Evolutionary conservation across 2,888 invertebrate species (phyloP), one percentile per base, ranked within the genome.

Genomic region (Phragmatobia fuliginosa): DNA sequence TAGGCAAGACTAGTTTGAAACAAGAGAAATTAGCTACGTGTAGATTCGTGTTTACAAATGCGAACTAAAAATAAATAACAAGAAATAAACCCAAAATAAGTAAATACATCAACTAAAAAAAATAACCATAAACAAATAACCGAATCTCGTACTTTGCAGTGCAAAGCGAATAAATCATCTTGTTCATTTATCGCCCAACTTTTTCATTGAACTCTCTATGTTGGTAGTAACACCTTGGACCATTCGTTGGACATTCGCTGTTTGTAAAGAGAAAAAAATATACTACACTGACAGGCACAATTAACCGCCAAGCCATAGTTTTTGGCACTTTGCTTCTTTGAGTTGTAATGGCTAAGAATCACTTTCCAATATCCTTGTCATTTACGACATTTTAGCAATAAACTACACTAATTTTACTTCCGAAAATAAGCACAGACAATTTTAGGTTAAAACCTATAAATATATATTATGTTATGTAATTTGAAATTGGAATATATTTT

Each of bases 171-270:
- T 68, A 60, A 59, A 63, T 28, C 45, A 63, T 72, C 75, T 70
- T 74, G 70, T 61, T 58, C 71, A 75, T 71, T 77, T 79, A 66
- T 90, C 80, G 71, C 78, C 82, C 66, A 92, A 81, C 80, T 83
- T 88, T 88, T 85, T 88, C 83, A 93, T 84, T 33, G 90, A 86
- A 33, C 59, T 63, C 63, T 90, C 88, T 72, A 93, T 89, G 85
- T 89, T 92, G 80, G 70, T 77, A 81, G 83, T 89, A 41, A 88
- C 90, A 63, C 79, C 85, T 80, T 89, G 86, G 83, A 91, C 91
- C 87, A 92, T 84, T 75, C 86, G 84, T 66, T 83, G 86, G 68
- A 91, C 77, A 80, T 86, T 88, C 68, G 70, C 83, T 78, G 75
- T 67, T 62, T 33, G 65, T 58, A 81, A 74, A 76, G 68, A 69